Evolutionary conservation across 2,113 vertebrate species (phyloP).

Genomic region (Hirundichthys speculiger): DNA sequence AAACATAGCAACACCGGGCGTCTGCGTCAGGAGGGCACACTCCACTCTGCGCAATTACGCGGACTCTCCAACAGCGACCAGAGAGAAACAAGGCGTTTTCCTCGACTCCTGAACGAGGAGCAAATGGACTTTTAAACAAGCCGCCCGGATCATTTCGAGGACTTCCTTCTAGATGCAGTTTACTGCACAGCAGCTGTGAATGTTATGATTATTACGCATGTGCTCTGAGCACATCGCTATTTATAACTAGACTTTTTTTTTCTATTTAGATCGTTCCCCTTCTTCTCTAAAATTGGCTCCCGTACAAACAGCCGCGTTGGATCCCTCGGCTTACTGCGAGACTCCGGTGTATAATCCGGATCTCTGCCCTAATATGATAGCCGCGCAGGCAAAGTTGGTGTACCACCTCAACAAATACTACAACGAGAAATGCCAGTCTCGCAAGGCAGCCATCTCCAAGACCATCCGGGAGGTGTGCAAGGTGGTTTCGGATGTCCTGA

Average conservation of each 20-base stretch:
- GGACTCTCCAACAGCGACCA: slow-evolving; percentile 74
- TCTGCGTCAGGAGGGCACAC: slow-evolving; percentile 84
- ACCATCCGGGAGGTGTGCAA: slow-evolving; percentile 99
- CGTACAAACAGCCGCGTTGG: slow-evolving; percentile 98
- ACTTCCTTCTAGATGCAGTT: slow-evolving; percentile 64
- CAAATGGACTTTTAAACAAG: slow-evolving; percentile 80
- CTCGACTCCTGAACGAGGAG: slow-evolving; percentile 77
- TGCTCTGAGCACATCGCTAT: slow-evolving; percentile 73
- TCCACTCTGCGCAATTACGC: slow-evolving; percentile 75
- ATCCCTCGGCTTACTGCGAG: slow-evolving; percentile 99
- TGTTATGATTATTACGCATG: slow-evolving; percentile 61
- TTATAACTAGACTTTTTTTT: slow-evolving; percentile 65
- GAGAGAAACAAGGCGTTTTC: slow-evolving; percentile 68
- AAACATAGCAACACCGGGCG: slow-evolving; percentile 87
- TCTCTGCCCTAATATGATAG: slow-evolving; percentile 99
- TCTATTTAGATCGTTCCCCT: slow-evolving; percentile 71
- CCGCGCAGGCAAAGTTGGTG: slow-evolving; percentile 98
- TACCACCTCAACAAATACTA: slow-evolving; percentile 99
- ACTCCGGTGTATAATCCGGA: slow-evolving; percentile 99
- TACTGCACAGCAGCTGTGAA: slow-evolving; percentile 52
- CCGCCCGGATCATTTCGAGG: slow-evolving; percentile 37
- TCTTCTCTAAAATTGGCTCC: slow-evolving; percentile 99
- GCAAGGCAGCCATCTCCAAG: slow-evolving; percentile 97
- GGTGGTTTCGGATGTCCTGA: slow-evolving; percentile 98
- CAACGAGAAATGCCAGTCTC: slow-evolving; percentile 98